Evolutionary conservation across 2,113 vertebrate genomes (phyloP).

Genomic region (Coregonus clupeaformis): DNA sequence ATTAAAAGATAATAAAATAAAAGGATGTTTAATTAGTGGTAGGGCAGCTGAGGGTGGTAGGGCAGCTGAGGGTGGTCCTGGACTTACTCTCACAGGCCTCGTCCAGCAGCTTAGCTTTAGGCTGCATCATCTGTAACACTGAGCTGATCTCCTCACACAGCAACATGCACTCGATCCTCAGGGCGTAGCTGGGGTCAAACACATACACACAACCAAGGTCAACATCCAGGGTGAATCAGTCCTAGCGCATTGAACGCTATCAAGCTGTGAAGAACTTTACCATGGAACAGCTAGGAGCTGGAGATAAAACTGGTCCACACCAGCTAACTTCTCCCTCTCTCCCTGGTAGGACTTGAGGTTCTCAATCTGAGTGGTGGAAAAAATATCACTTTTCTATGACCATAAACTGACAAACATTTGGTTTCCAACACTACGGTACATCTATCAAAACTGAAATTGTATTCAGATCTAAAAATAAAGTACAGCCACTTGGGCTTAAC

Average conservation of each 20-base stretch:
- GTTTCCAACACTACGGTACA: not conserved
- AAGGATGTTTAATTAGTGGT: not conserved
- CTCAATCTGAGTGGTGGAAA: conserved; percentile 73
- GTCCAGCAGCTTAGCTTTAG: conserved; percentile 78
- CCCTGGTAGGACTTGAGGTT: conserved; percentile 83
- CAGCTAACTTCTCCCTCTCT: conserved; percentile 79
- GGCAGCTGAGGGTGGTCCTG: too few species aligned
- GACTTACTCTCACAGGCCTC: conserved; percentile 81
- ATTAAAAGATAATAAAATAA: not conserved
- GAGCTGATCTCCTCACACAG: conserved; percentile 79
- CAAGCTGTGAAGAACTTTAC: conserved; percentile 62
- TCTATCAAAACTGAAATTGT: too few species aligned
- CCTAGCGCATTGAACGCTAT: not conserved
- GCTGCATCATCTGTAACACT: conserved; percentile 79
- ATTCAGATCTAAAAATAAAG: not conserved
- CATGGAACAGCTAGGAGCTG: conserved; percentile 81
- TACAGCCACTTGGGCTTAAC: not conserved
- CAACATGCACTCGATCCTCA: conserved; percentile 86
- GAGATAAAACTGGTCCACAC: conserved; percentile 85
- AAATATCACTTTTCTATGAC: not conserved
- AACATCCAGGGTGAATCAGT: not conserved
- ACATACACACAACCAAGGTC: not conserved
- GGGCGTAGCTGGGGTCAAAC: conserved; percentile 76
- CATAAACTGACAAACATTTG: not conserved
- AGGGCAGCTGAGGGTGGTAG: too few species aligned